Evolutionary conservation across 2,797 vertebrate genomes (phyloP), one percentile per base, ranked within the genome.

Genomic region (Botia almorhae): DNA sequence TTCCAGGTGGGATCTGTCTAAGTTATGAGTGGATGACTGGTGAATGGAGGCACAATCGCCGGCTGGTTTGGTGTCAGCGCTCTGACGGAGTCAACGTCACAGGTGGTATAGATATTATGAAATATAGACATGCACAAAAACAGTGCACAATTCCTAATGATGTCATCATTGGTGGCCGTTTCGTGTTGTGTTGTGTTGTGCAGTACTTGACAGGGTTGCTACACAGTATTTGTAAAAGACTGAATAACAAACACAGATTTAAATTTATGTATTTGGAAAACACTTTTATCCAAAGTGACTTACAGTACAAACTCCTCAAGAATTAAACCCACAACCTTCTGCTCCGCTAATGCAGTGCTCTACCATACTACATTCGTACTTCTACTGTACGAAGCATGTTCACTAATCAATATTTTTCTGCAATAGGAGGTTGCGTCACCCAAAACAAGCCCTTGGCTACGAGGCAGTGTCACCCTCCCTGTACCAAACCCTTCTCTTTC

Each of bases 1-100:
- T 43, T 69, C 10, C 86, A 96, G 95, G 94, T 84, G 95, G 95
- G 82, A 94, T 88, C 80, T 96, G 95, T 81, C 94, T 94, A 0
- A 89, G 90, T 3, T 96, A 96, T 76, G 43, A 89, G 21, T 96
- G 95, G 95, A 94, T 92, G 84, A 89, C 88, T 39, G 90, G 94
- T 79, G 91, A 87, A 68, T 96, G 95, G 95, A 90, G 4, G 76
- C 93, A 94, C 80, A 96, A 95, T 0, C 81, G 92, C 6, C 92
- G 95, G 64, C 83, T 84, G 0, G 95, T 95, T 76, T 96, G 95
- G 95, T 96, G 95, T 70, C 93, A 95, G 71, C 95, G 95, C 70
- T 96, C 95, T 0, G 95, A 96, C 67, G 95, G 95, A 2, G 7
- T 94, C 43, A 96, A 96, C 8, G 95, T 96, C 83, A 96, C 95